Base-by-base conservation (phyloP, 2,888 invertebrate species). In the Microctonus hyperodae region DNA sequence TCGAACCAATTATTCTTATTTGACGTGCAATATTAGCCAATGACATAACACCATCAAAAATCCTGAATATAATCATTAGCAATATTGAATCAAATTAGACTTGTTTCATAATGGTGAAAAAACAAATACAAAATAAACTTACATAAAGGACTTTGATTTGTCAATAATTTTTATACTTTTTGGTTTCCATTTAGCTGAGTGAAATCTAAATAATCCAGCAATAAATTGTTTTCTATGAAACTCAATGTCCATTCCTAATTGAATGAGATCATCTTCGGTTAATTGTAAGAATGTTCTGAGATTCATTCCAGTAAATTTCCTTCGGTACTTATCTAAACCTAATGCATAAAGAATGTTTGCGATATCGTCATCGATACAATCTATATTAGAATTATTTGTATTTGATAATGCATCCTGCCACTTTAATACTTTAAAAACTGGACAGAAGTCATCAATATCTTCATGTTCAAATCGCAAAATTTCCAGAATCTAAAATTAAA, bases 11-110 rank as follows among this genome's bases (percentile, higher is more conserved):
- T 51, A 88, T 84, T 68, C 86, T 86, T 44, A 88, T 76, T 77
- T 90, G 90, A 76, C 88, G 88, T 13, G 89, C 81, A 55, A 87
- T 86, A 28, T 86, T 86, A 40, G 88, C 86, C 57, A 90, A 74
- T 23, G 86, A 81, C 40, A 85, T 83, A 64, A 89, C 81, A 65
- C 88, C 86, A 75, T 89, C 87, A 61, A 86, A 76, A 40, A 88
- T 85, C 71, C 89, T 90, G 81, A 64, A 87, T 85, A 65, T n/a
- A n/a, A n/a, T n/a, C n/a, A 72, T 55, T 25, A 2, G 9, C 13
- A 48, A 64, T 6, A n/a, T 74, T 86, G 86, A 85, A 89, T 2
- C 85, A 1, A 37, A 25, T 13, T 23, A 59, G 10, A 16, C 22
- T 60, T 51, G 22, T 48, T 59, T 10, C 25, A 25, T 31, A 20